A percentile compares a stretch with the other conserved stretches of the same genome.
Conservation (phyloP, 2,113 vertebrate species). For the Cricetomys ansorgei region DNA sequence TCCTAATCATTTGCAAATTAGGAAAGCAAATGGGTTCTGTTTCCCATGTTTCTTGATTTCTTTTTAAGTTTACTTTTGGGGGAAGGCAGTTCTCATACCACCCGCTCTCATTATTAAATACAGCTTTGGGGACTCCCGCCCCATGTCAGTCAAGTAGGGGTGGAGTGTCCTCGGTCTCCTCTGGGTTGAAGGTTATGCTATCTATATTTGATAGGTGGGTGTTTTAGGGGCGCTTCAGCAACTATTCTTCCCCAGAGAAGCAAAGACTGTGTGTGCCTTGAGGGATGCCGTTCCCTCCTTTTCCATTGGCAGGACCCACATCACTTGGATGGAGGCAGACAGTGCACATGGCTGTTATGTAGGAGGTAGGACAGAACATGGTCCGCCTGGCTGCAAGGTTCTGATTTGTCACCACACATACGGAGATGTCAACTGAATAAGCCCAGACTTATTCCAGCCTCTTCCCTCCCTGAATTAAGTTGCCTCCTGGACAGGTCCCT, state of each 20-base stretch:
- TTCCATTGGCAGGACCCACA: background rate
- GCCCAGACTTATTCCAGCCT: background rate
- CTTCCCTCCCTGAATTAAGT: background rate
- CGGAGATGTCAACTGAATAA: background rate
- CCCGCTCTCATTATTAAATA: background rate
- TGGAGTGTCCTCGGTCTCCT: background rate
- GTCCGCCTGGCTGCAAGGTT: background rate
- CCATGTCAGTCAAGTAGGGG: background rate
- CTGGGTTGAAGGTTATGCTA: background rate
- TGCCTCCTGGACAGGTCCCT: background rate
- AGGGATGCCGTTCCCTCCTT: background rate
- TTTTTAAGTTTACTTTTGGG: conserved; percentile 7
- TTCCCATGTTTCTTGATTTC: conserved; percentile 58
- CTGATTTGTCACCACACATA: background rate
- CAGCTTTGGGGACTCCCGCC: background rate
- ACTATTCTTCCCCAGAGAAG: background rate
- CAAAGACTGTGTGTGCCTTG: background rate
- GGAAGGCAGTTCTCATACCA: conserved; percentile 39
- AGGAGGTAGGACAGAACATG: background rate
- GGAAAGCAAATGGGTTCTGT: conserved; percentile 67
- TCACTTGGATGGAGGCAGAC: background rate
- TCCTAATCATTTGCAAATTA: conserved; percentile 59
- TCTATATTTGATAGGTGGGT: background rate
- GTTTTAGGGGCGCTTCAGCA: background rate
- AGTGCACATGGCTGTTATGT: background rate